Evolutionary conservation across 1,140 invertebrate species (phyloP).

Genomic region (Acromyrmex charruanus): DNA sequence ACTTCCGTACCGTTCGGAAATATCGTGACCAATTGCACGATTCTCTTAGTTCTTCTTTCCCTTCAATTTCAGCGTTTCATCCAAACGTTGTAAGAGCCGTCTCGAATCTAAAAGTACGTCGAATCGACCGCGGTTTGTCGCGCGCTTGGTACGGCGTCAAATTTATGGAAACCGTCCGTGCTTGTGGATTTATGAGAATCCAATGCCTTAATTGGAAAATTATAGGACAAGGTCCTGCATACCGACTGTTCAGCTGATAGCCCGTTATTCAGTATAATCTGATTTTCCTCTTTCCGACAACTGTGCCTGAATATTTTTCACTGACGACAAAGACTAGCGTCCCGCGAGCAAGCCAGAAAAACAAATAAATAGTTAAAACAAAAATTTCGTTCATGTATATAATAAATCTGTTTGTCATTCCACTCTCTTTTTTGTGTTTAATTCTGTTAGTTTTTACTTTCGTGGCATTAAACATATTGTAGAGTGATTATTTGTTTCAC

Average conservation of each 20-base stretch:
- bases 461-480: neutral
- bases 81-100: constrained; percentile 56
- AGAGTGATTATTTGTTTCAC: neutral
- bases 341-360: neutral
- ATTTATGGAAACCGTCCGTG: constrained; percentile 79
- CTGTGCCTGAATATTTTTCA: constrained; percentile 54
- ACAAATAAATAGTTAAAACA: neutral
- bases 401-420: neutral
- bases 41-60: constrained; percentile 47
- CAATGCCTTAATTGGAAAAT: constrained; percentile 84
- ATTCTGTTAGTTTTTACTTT: constrained; percentile 1
- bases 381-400: neutral
- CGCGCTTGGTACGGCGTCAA: constrained; percentile 73
- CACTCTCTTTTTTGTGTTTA: neutral
- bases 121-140: constrained; percentile 78
- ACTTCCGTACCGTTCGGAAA: constrained; percentile 41
- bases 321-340: neutral
- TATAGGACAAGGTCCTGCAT: constrained; percentile 80
- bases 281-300: constrained; percentile 40
- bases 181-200: constrained; percentile 80
- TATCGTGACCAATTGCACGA: constrained; percentile 60
- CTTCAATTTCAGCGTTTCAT: constrained; percentile 34
- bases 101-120: constrained; percentile 77
- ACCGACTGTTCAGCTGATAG: constrained; percentile 37
- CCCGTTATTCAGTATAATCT: constrained; percentile 76